Base-by-base conservation (phyloP, 1,140 invertebrate genomes). In the Panagrolaimus sp. region DNA sequence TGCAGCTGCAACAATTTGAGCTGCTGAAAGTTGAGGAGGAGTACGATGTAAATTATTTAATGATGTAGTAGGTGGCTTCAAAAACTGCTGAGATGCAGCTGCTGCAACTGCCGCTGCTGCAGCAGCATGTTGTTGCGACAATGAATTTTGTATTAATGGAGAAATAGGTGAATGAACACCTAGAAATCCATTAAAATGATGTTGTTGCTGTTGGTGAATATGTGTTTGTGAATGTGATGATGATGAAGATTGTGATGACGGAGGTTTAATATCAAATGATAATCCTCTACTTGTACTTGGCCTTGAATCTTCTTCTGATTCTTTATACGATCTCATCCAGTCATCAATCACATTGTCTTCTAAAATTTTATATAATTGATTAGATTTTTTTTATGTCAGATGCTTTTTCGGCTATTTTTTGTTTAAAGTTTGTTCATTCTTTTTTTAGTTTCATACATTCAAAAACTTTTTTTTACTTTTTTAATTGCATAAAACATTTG, bases 71-170 rank as follows among this genome's bases (percentile, higher is more conserved):
- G 14, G 51, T 25, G 51, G 51, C 51, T 20, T 25, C n/a, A 57
- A 57, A 16, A 57, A 57, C 4, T 57, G 51, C 8, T 57, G 51
- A 5, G 20, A 25, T 9, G 51, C 51, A 57, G 51, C 51, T 20
- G 51, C 51, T 11, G 51, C 51, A 20, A 27, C 51, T 20, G 27
- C 51, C 1, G 51, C 51, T 13, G 51, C 51, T 0, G 51, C 51
- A 20, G 51, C 51, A 27, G 51, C 51, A 53, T 53, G 51, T 25
- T 57, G 51, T 57, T 57, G 51, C 51, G 51, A 25, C 51, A 57
- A 57, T 57, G 51, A 25, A 57, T 20, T 57, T 16, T 57, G 51
- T 11, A 57, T 57, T 57, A 57, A 57, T 57, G 51, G 51, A 11
- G 51, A 57, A 20, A 57, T 57, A 11, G 51, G 51, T 25, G 51